Evolutionary conservation across 2,888 invertebrate species (phyloP).

Genomic region (Malthinus seriepunctatus): DNA sequence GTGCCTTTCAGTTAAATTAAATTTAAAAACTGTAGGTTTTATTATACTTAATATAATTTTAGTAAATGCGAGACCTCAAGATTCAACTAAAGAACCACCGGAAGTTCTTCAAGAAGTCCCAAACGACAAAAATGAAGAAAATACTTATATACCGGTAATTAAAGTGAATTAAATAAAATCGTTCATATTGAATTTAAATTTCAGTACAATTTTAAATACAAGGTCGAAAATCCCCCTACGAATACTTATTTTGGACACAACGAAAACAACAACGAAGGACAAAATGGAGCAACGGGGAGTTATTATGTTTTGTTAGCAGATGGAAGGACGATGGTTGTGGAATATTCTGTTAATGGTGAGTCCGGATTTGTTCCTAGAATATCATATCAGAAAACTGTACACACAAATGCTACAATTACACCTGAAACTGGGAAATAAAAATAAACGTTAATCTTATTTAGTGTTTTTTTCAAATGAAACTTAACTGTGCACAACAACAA

Average conservation of each 20-base stretch:
- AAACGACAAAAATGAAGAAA: neutral
- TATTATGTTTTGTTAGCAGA: constrained; percentile 72
- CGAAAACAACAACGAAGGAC: constrained; percentile 62
- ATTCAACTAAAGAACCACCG: neutral
- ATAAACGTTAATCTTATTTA: no score
- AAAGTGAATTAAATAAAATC: neutral
- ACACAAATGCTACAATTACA: no score
- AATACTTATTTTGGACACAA: constrained; percentile 70
- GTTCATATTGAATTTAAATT: neutral
- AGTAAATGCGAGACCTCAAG: neutral
- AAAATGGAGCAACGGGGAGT: constrained; percentile 66
- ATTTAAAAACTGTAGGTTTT: neutral
- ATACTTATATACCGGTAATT: neutral
- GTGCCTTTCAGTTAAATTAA: neutral
- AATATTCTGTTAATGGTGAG: constrained; percentile 71
- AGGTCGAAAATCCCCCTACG: constrained; percentile 72
- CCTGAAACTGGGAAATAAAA: no score
- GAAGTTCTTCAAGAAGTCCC: neutral
- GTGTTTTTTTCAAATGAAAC: no score
- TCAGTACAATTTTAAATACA: constrained; percentile 58
- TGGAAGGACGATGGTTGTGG: constrained; percentile 73
- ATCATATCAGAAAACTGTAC: constrained; percentile 57
- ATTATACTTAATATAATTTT: neutral
- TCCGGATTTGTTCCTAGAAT: constrained; percentile 75
- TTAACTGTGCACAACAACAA: no score